Base-by-base conservation (phyloP, 2,888 invertebrate genomes). In the Dasypolia templi region DNA sequence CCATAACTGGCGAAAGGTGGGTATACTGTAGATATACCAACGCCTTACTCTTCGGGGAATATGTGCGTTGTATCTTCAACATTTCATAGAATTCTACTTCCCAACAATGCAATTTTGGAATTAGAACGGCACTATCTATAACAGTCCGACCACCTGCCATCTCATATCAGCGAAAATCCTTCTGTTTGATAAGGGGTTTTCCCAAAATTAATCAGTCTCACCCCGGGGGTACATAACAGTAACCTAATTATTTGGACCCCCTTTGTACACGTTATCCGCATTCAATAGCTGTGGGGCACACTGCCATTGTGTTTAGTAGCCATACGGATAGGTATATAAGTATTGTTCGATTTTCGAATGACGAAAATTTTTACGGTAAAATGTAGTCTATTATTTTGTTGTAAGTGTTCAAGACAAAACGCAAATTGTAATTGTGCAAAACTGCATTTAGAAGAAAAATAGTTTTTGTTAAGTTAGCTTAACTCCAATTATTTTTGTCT, bases 161-260 rank as follows among this genome's bases (percentile, higher is more conserved):
- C 75, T 77, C 65, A 64, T 76, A 83, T 79, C 76, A 77, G 61
- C 12, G 19, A 66, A 58, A 39, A 62, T 56, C 72, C 81, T 69
- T 73, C 58, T 62, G 46, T 82, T 85, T 84, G 84, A 88, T 81
- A 79, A 81, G 81, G 83, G 87, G 76, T 77, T 81, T 77, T 77
- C 71, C 68, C 71, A 72, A 88, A 86, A 87, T 88, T 87, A 87
- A 88, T 88, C 88, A 85, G 77, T 49, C 79, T 75, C 71, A 69
- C 71, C 74, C 56, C 44, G 70, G 76, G 76, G 73, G 58, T 76
- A 76, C 69, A 69, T 77, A 79, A 83, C 80, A 76, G 81, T 84
- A 82, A 84, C 84, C 78, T 82, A 87, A 86, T 86, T 86, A 87
- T 72, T 72, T 72, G 63, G 63, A 65, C 46, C 68, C 84, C 76